These are phyloP conservation scores for Cyclura pinguis DNA, from an alignment of 2,797 vertebrate genomes.

Conservation along the genomic window DNA sequence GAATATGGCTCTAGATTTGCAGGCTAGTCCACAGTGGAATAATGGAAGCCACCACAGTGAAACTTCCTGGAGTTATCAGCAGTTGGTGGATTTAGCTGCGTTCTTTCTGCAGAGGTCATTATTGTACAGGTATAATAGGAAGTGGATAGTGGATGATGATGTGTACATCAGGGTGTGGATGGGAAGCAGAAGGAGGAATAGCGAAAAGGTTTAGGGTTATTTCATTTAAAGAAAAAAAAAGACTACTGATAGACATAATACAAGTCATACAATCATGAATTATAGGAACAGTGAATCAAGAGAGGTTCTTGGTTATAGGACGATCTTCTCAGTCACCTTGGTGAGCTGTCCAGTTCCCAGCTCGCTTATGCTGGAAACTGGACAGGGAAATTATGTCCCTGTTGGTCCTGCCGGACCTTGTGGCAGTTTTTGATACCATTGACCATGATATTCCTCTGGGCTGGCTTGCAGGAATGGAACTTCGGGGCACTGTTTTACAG, in stretches of 20 bases:
- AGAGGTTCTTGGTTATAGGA: not conserved
- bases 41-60: not conserved
- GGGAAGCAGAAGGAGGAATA: not conserved
- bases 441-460: too few species aligned
- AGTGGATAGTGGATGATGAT: too few species aligned
- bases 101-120: not conserved
- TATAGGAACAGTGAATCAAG: not conserved
- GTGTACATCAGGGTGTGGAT: not conserved
- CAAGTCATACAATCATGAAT: not conserved
- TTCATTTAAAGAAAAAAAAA: not conserved
- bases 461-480: too few species aligned
- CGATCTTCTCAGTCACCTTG: too few species aligned
- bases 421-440: too few species aligned
- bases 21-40: not conserved
- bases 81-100: too few species aligned
- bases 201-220: not conserved
- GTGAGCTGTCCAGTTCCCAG: too few species aligned
- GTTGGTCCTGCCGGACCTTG: too few species aligned
- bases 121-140: too few species aligned
- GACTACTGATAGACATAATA: not conserved
- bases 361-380: too few species aligned
- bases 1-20: not conserved
- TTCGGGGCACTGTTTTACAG: too few species aligned
- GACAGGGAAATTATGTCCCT: too few species aligned
- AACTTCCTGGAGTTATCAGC: not conserved